These are phyloP conservation scores for Neodiprion lecontei DNA, from an alignment of 1,140 invertebrate species.

Conservation along the genomic window DNA sequence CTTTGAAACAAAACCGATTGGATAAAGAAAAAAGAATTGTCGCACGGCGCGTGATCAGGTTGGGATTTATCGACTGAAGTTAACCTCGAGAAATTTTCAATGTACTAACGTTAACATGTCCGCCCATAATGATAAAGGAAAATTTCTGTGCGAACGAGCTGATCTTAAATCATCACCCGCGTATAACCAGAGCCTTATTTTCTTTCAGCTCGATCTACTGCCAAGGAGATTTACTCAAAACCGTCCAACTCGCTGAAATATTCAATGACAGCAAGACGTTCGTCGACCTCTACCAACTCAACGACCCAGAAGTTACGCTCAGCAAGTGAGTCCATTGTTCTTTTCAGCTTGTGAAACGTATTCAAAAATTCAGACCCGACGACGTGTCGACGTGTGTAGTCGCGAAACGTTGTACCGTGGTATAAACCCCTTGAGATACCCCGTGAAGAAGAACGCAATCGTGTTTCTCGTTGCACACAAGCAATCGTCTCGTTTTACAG, in stretches of 20 bases:
- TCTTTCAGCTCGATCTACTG: conserved; percentile 82
- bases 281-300: conserved; percentile 85
- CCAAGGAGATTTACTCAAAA: conserved; percentile 78
- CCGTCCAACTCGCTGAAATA: conserved; percentile 79
- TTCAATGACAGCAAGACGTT: conserved; percentile 91
- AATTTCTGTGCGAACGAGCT: neutral
- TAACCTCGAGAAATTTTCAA: no score
- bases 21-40: no score
- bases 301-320: conserved; percentile 71
- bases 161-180: conserved; percentile 8
- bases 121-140: neutral
- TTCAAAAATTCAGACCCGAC: neutral
- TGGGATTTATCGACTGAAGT: no score
- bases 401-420: neutral
- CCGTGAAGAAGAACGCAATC: no score
- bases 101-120: no score
- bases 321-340: conserved; percentile 52
- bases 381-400: no score
- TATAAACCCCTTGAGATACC: neutral
- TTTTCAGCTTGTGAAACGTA: neutral
- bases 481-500: conserved; percentile 32
- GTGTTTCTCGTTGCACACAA: neutral
- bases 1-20: no score
- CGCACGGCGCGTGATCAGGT: no score
- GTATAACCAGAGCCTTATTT: conserved; percentile 11